Evolutionary conservation across 2,888 invertebrate genomes (phyloP), one percentile per base, ranked within the genome.

Genomic region (Sturmia bella): DNA sequence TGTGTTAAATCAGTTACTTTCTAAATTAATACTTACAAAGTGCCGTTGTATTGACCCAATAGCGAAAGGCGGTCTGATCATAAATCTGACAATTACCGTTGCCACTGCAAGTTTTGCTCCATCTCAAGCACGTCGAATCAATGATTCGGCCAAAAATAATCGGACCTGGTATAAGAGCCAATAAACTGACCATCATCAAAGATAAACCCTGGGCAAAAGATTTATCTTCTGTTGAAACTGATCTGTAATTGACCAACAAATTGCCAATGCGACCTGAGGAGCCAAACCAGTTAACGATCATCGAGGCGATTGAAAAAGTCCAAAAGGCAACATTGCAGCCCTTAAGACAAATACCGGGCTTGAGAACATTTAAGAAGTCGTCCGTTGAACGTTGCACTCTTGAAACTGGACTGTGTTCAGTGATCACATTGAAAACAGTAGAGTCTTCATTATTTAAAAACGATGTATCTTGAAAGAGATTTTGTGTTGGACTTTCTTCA

Each of bases 131-230:
- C 0, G 94, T 92, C 12, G 92, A 92, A 87, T 95, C 95, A 86
- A 92, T 94, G 59, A 95, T 92, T 13, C 93, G 92, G 0, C 95
- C 95, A 78, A 89, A 91, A 54, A 95, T 90, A 72, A 95, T 94
- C 0, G 95, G 95, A 5, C 94, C 94, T 0, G 95, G 95, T 80
- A 95, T 94, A 76, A 94, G 91, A 1, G 93, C 94, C 85, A 94
- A 92, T 24, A 94, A 85, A 61, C 94, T 94, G 57, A 94, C 89
- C 87, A 94, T 89, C 90, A 94, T 93, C 0, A 94, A 89, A 0
- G 93, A 91, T 27, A 94, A 89, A 1, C 94, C 94, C 87, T 94
- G 93, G 0, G 94, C 93, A 85, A 94, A 92, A 11, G 94, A 93
- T 87, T 94, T 94, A 85, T 94, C 94, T 82, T 92, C 91, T 0